Percentiles rank a stretch among this genome's conserved stretches.
Evolutionary conservation across 2,113 vertebrate genomes (phyloP).

Genomic region (Labeo rohita): DNA sequence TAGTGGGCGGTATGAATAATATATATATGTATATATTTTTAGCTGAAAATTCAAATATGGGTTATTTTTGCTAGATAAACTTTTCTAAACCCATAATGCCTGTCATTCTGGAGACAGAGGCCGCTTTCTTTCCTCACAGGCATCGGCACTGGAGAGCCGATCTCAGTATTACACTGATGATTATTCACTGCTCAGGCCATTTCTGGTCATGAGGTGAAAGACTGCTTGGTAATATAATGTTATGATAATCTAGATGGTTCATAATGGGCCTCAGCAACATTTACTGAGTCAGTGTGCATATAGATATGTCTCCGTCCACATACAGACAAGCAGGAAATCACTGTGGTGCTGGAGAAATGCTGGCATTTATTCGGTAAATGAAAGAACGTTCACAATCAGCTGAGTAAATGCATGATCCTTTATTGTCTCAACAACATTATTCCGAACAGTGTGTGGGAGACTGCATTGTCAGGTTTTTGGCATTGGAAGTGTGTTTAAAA

Average conservation of each 20-base stretch:
- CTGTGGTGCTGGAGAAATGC: background rate
- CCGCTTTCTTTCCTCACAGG: background rate
- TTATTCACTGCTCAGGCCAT: constrained; percentile 10
- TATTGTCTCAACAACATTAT: constrained; percentile 24
- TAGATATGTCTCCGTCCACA: background rate
- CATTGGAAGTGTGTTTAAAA: constrained; percentile 43
- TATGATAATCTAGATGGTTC: constrained; percentile 30
- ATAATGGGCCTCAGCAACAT: constrained; percentile 29
- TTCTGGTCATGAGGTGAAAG: constrained; percentile 28
- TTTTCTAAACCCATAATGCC: background rate
- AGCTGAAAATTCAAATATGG: background rate
- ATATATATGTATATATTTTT: background rate
- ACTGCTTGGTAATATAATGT: constrained; percentile 20
- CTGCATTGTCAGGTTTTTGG: constrained; percentile 25
- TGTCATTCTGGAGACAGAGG: background rate
- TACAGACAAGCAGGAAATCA: background rate
- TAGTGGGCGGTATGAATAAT: background rate
- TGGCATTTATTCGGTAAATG: background rate
- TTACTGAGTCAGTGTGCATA: constrained; percentile 3
- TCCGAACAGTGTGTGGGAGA: constrained; percentile 39
- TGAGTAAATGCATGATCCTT: constrained; percentile 15
- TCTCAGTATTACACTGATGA: constrained; percentile 6
- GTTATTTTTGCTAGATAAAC: background rate
- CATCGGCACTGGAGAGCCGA: background rate
- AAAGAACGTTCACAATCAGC: background rate